Percentiles rank a stretch among this genome's conserved stretches.
Evolutionary conservation across 2,888 invertebrate genomes (phyloP).

Genomic region (Philopedon plagiatum): DNA sequence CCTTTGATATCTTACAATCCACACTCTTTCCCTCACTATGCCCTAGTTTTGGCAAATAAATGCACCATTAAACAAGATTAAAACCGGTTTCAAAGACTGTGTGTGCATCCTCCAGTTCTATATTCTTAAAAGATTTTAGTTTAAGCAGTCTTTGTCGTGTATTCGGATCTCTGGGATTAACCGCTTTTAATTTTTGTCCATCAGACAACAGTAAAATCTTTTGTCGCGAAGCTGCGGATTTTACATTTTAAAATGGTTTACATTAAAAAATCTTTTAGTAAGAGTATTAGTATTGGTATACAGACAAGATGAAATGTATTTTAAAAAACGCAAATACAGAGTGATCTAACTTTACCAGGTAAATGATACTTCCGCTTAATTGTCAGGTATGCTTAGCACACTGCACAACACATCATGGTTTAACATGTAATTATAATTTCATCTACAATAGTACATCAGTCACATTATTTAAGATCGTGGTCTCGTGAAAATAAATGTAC

Average conservation of each 20-base stretch:
- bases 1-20: conserved; percentile 5
- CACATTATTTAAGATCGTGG: too few species aligned
- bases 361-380: too few species aligned
- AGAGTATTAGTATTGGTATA: not conserved
- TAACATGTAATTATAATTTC: too few species aligned
- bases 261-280: not conserved
- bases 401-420: too few species aligned
- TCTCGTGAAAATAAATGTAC: too few species aligned
- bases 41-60: conserved; percentile 6
- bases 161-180: conserved; percentile 12
- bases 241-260: not conserved
- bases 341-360: too few species aligned
- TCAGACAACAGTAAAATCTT: conserved; percentile 6
- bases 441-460: too few species aligned
- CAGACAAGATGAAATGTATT: too few species aligned
- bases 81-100: conserved; percentile 6
- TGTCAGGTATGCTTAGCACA: too few species aligned
- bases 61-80: conserved; percentile 16
- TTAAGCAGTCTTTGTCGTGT: conserved; percentile 15
- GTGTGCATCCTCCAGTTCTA: conserved; percentile 4
- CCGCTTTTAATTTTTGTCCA: conserved; percentile 4
- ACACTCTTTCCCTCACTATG: not conserved
- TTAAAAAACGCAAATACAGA: too few species aligned
- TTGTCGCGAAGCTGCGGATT: not conserved
- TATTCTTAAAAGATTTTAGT: conserved; percentile 13